Evolutionary conservation across 2,797 vertebrate genomes (phyloP).

Genomic region (Hylomyscus alleni): DNA sequence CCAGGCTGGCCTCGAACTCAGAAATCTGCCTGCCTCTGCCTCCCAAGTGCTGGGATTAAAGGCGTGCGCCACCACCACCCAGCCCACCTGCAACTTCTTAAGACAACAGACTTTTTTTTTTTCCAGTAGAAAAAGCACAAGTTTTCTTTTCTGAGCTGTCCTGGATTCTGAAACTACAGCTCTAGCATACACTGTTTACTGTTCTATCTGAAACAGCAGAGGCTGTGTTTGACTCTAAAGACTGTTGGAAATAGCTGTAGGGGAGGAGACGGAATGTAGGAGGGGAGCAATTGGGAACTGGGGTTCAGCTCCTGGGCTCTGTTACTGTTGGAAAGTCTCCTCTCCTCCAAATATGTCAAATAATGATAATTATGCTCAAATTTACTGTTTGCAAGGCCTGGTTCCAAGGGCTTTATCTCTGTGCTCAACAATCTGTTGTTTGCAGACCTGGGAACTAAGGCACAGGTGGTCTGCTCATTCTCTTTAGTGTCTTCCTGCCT

Average conservation of each 20-base stretch:
- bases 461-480: accelerated
- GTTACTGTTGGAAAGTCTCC: background rate
- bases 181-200: background rate
- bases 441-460: background rate
- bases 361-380: background rate
- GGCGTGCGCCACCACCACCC: no score
- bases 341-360: slow-evolving; percentile 13
- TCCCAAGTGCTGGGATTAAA: no score
- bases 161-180: background rate
- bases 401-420: background rate
- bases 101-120: background rate
- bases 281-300: background rate
- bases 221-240: background rate
- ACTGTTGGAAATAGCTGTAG: background rate
- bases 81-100: background rate
- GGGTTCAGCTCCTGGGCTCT: background rate
- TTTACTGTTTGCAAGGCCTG: background rate
- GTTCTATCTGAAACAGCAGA: background rate
- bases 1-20: no score
- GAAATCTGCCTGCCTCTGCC: no score
- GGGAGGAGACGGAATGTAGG: background rate
- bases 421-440: background rate
- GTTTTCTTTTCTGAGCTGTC: background rate
- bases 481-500: background rate
- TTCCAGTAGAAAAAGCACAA: background rate